Conservation (phyloP, 2,113 vertebrate genomes). For the Proteles cristata region DNA sequence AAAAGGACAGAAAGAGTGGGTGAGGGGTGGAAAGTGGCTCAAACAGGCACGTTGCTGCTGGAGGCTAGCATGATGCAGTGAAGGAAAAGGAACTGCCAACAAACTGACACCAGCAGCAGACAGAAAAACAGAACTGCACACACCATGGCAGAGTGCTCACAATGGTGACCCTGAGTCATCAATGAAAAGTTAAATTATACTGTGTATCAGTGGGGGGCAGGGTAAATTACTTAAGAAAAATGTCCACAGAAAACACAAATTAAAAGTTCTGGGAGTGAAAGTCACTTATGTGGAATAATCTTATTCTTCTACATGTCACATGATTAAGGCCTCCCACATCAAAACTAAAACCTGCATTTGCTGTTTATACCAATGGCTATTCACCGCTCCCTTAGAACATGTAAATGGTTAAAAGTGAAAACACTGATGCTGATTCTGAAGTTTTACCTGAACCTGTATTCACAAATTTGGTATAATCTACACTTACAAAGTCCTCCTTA, state of each 20-base stretch:
- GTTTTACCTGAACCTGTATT: not conserved
- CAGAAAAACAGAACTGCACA: not conserved
- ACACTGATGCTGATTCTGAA: not conserved
- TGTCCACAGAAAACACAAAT: not conserved
- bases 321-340: not conserved
- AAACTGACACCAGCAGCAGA: not conserved
- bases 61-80: not conserved
- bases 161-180: not conserved
- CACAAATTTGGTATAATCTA: not conserved
- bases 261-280: not conserved
- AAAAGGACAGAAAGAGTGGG: not conserved
- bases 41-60: not conserved
- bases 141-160: not conserved
- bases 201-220: not conserved
- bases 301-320: not conserved
- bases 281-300: not conserved
- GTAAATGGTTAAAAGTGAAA: not conserved
- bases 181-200: not conserved
- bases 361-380: not conserved
- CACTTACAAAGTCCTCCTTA: conserved; percentile 4
- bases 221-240: conserved; percentile 1
- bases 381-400: not conserved
- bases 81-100: not conserved
- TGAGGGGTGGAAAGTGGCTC: not conserved
- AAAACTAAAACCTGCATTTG: not conserved